Base-by-base conservation (phyloP, 1,140 invertebrate genomes). In the Pentalonia nigronervosa region DNA sequence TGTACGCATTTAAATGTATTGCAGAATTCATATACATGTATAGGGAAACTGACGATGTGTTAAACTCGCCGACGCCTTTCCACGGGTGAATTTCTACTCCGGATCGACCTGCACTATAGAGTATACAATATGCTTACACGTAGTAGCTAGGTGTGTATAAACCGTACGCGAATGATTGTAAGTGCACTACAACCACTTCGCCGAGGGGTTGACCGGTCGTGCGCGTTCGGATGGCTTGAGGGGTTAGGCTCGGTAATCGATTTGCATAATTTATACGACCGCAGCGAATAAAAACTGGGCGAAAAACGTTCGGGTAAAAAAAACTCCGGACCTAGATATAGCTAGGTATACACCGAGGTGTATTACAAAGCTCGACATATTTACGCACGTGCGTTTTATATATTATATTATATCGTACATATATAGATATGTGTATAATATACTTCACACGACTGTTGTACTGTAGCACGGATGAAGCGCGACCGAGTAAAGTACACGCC, bases 221-320 rank as follows among this genome's bases (percentile, higher is more conserved):
- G 60, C 30, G 60, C 60, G n/a, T n/a, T 76, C 60, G 30, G 60
- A 76, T 76, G 60, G 60, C 60, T 76, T 8, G n/a, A 76, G 60
- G 60, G n/a, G 60, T 30, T 30, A 3, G 45, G 45, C 41, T 30
- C 30, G 45, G 30, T 30, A 84, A 84, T 84, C 36, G 84, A 87
- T 87, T 87, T 48, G 45, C 84, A 47, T 87, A 87, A 87, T 76
- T 76, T 76, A 76, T 76, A n/a, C 60, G 60, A n/a, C 30, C 60
- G 60, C 60, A 30, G 17, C 60, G n/a, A 76, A 76, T 17, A 76
- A 76, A 76, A 76, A 76, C 60, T 76, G 14, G 60, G 60, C 60
- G 30, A 76, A 76, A 76, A 67, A 67, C 60, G 11, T 67, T 6
- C 60, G 30, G 60, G 11, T 9, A 67, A 9, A n/a, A n/a, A 67